Base-by-base conservation (phyloP, 1,140 invertebrate genomes). In the Pachyrhynchus sulphureomaculatus region DNA sequence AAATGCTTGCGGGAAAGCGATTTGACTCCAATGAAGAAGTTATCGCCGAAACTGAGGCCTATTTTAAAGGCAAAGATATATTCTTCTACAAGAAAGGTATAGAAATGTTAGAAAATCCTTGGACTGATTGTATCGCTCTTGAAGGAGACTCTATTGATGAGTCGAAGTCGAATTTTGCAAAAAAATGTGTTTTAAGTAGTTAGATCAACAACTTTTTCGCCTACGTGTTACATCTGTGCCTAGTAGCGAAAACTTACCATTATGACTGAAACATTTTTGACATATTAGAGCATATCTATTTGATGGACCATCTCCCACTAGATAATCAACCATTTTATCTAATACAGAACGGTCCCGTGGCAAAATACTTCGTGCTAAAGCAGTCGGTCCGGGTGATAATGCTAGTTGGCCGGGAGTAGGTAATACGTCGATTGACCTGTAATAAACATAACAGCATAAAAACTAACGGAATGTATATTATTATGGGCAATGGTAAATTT, bases 231-330 rank as follows among this genome's bases (percentile, higher is more conserved):
- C n/a, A n/a, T n/a, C n/a, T n/a, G n/a, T n/a, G n/a, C n/a, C n/a
- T n/a, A n/a, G n/a, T 29, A 29, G 12, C 2, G 1, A 39, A 8
- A 10, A 62, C 69, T 73, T 69, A 86, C 85, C 96, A 80, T 99
- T 99, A 75, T 99, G 96, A 9, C 88, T 88, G 57, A 83, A 83
- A 76, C 97, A 99, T 59, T 90, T 82, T 24, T 82, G 82, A 79
- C 97, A 99, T 72, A 99, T 96, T 45, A 99, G 83, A 32, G 95
- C 96, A 78, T 90, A 98, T 65, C 95, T 84, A 81, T 96, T 93
- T 58, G 87, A 86, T 44, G 96, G 95, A 18, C 95, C 96, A 81
- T 99, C 96, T 29, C 94, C 96, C 15, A 99, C 85, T 41, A 99
- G 76, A 75, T 92, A 96, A 75, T 99, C 96, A 15, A 98, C 86